phyloP scores from a whole-genome alignment of 2,113 vertebrate species.

The Paraplagusia blochii region DNA sequence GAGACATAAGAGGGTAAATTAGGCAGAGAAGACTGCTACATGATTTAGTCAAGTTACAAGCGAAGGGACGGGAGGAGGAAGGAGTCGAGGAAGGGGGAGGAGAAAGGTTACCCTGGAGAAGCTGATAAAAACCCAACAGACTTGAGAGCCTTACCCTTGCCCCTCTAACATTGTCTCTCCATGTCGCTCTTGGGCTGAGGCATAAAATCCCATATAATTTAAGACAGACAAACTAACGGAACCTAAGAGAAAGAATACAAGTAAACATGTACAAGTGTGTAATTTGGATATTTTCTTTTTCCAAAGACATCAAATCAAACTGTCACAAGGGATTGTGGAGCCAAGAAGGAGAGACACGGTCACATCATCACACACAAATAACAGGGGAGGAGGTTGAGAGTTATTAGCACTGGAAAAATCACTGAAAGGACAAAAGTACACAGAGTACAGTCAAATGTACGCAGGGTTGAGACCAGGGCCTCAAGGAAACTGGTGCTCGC shows the following conservation, averaged over 20 bases:
- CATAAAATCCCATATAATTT: constrained; percentile 92
- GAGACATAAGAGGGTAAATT: constrained; percentile 75
- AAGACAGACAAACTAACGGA: constrained; percentile 99
- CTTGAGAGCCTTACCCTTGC: constrained; percentile 98
- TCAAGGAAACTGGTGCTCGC: constrained; percentile 63
- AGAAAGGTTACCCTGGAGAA: constrained; percentile 70
- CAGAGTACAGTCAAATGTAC: constrained; percentile 64
- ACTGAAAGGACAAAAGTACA: constrained; percentile 74
- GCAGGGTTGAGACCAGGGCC: constrained; percentile 55
- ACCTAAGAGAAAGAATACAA: constrained; percentile 99
- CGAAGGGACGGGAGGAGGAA: constrained; percentile 66
- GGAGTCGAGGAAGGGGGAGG: constrained; percentile 65
- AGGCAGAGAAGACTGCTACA: constrained; percentile 70
- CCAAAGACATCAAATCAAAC: constrained; percentile 51
- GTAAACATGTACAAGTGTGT: constrained; percentile 85
- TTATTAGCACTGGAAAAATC: constrained; percentile 71
- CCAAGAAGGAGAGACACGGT: constrained; percentile 69
- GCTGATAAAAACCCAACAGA: constrained; percentile 85
- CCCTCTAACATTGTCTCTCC: constrained; percentile 89
- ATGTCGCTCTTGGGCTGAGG: constrained; percentile 83
- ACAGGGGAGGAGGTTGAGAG: constrained; percentile 62
- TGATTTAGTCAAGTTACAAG: constrained; percentile 67
- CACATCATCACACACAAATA: constrained; percentile 65
- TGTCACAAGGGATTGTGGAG: constrained; percentile 61
- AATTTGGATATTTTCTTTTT: constrained; percentile 63